Conservation (phyloP, 2,113 vertebrate genomes). For the Pheucticus melanocephalus region DNA sequence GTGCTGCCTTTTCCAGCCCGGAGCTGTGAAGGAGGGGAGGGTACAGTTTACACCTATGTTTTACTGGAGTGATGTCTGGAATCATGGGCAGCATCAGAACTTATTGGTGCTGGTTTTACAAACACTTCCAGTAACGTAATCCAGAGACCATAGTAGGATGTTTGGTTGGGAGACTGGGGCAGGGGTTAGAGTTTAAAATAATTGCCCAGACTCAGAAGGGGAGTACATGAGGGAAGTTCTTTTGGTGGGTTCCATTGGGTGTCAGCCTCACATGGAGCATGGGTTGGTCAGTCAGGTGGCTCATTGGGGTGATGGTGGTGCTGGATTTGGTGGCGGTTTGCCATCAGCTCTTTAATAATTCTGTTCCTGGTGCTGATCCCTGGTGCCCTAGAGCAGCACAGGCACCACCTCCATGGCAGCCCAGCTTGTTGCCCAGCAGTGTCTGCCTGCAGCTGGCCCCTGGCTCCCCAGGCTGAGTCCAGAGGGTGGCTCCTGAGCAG, state of each 20-base stretch:
- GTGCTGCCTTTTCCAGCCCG: background rate
- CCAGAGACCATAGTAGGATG: background rate
- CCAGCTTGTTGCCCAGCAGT: fast-evolving
- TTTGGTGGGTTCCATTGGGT: fast-evolving
- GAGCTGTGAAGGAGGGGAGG: background rate
- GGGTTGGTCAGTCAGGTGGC: fast-evolving
- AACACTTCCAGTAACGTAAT: background rate
- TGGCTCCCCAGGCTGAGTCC: background rate
- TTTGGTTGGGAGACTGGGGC: background rate
- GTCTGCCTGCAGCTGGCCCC: background rate
- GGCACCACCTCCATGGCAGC: fast-evolving
- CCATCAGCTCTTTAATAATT: background rate
- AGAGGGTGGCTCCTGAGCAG: background rate
- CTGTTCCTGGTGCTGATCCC: fast-evolving
- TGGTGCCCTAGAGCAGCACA: background rate
- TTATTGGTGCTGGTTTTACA: background rate
- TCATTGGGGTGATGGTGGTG: fast-evolving
- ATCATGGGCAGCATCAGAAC: background rate
- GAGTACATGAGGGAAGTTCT: fast-evolving
- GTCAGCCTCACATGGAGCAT: fast-evolving
- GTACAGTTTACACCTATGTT: fast-evolving
- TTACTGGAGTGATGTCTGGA: background rate
- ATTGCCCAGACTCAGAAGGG: background rate
- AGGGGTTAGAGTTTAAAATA: background rate
- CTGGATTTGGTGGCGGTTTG: background rate